Evolutionary conservation across 2,113 vertebrate species (phyloP).

Genomic region (Cephalopholis sonnerati): DNA sequence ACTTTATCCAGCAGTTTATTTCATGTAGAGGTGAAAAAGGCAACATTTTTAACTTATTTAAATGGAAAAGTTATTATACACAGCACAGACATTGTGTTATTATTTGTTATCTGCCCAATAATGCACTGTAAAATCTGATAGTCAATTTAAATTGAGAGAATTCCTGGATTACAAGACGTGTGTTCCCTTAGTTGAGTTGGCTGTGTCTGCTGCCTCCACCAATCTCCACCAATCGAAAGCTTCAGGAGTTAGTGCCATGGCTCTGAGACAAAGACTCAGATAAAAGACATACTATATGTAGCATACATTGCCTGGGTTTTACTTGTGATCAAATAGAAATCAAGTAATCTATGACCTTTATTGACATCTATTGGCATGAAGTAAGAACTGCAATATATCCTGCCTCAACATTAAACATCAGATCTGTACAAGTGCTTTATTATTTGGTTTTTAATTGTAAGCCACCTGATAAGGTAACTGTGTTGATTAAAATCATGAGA

Average conservation of each 20-base stretch:
- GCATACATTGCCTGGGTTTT: background rate
- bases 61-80: background rate
- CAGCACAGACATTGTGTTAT: background rate
- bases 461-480: background rate
- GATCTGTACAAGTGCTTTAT: background rate
- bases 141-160: background rate
- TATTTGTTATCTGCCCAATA: background rate
- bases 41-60: background rate
- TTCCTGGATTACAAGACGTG: background rate
- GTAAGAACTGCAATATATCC: conserved; percentile 21
- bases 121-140: background rate
- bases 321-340: background rate
- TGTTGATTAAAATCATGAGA: background rate
- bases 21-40: background rate
- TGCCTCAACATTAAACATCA: background rate
- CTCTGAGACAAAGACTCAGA: background rate
- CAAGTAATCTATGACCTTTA: conserved; percentile 26
- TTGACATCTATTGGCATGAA: conserved; percentile 54
- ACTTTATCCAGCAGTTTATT: background rate
- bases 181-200: background rate
- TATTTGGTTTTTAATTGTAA: background rate
- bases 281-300: background rate
- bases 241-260: background rate
- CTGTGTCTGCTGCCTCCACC: background rate
- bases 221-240: background rate